Conservation (phyloP, 2,113 vertebrate genomes). For the Cryptomyrus ogoouensis region DNA sequence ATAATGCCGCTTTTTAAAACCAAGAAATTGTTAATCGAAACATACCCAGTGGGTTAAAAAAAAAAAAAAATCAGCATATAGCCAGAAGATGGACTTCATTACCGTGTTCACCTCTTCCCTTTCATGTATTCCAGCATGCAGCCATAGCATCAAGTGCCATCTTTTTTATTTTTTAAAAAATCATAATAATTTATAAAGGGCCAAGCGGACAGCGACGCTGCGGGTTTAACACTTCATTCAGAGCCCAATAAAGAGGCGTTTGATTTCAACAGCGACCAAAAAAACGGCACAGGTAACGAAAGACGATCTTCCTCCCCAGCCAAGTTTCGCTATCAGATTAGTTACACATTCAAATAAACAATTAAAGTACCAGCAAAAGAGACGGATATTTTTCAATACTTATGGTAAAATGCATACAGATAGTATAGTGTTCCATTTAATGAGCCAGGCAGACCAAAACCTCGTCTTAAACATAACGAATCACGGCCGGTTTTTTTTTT, state of each 20-base stretch:
- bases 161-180: constrained; percentile 39
- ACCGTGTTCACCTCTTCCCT: constrained; percentile 54
- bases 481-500: constrained; percentile 43
- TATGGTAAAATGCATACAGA: not conserved
- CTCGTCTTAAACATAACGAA: constrained; percentile 24
- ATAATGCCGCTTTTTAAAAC: constrained; percentile 48
- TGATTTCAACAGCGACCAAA: constrained; percentile 35
- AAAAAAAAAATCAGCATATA: constrained; percentile 32
- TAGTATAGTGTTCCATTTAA: constrained; percentile 27
- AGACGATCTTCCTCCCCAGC: not conserved
- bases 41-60: constrained; percentile 25
- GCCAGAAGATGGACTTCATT: constrained; percentile 51
- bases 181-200: constrained; percentile 49
- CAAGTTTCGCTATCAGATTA: constrained; percentile 29
- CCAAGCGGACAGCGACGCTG: constrained; percentile 30
- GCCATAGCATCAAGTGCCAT: constrained; percentile 64
- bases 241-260: constrained; percentile 36
- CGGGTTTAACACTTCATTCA: constrained; percentile 37
- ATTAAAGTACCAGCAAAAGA: constrained; percentile 66
- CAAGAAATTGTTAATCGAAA: constrained; percentile 7
- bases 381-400: constrained; percentile 38
- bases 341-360: constrained; percentile 64
- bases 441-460: not conserved
- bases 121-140: constrained; percentile 68
- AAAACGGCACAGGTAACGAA: not conserved